Evolutionary conservation across 1,140 invertebrate genomes (phyloP).

Genomic region (Neocloeon triangulifer): DNA sequence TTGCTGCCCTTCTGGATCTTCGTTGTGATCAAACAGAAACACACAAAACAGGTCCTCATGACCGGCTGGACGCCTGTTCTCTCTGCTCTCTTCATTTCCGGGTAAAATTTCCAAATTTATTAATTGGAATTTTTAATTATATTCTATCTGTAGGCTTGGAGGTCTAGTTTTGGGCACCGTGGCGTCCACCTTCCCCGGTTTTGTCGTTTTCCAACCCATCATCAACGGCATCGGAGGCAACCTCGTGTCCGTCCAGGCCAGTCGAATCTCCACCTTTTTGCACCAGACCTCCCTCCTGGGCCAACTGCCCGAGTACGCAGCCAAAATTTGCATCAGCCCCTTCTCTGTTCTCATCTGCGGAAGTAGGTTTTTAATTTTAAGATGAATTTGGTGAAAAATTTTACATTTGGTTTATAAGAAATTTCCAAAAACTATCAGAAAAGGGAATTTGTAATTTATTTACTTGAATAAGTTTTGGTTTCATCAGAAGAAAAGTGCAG

Average conservation of each 20-base stretch:
- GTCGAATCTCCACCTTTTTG: constrained; percentile 77
- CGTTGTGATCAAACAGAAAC: constrained; percentile 51
- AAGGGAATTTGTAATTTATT: neutral
- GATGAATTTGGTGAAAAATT: too few species aligned
- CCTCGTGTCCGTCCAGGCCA: constrained; percentile 90
- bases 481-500: too few species aligned
- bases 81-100: constrained; percentile 65
- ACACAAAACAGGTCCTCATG: constrained; percentile 52
- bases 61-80: constrained; percentile 72
- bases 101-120: constrained; percentile 22
- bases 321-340: constrained; percentile 50
- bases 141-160: constrained; percentile 33
- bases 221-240: constrained; percentile 94
- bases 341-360: constrained; percentile 58
- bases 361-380: constrained; percentile 28
- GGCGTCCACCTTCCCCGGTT: constrained; percentile 47
- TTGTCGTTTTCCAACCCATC: constrained; percentile 76
- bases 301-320: constrained; percentile 45
- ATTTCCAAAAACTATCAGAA: neutral
- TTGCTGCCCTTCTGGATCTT: constrained; percentile 59
- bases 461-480: neutral
- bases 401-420: too few species aligned
- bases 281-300: constrained; percentile 61
- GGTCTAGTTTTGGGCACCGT: constrained; percentile 60
- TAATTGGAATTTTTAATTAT: too few species aligned